Base-by-base conservation (phyloP, 1,140 invertebrate genomes). In the Drosophila tsacasi region DNA sequence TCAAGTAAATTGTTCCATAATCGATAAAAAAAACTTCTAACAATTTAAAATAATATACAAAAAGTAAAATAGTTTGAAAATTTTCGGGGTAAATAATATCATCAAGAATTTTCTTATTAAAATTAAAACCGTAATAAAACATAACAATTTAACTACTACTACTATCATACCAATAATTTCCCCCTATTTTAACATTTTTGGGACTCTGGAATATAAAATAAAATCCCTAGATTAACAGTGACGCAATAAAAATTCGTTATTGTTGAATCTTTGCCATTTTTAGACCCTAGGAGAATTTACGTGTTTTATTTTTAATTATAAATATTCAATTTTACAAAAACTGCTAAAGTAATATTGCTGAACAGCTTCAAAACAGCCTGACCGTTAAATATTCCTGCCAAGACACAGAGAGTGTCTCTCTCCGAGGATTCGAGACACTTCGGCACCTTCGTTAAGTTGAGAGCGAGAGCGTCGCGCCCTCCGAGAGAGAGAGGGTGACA, bases 141-240 rank as follows among this genome's bases (percentile, higher is more conserved):
- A 23, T 46, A 23, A 21, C 2, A 23, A 13, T 42, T 19, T 46
- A 3, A 21, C 12, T 21, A 46, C 12, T 13, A 12, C 10, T 32
- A 10, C 1, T 5, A n/a, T 10, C 47, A 10, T 27, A n/a, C 12
- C 17, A 50, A 50, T 19, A 50, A 30, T 35, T 55, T 71, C 67
- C 67, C 72, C 3, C 0, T 75, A 75, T 75, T 63, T 49, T 55
- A 27, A 63, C 72, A 73, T 47, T 42, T 47, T 74, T 75, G 58
- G 68, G 72, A 75, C 72, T 10, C 12, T 10, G 5, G 0, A 35
- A 8, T 63, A 9, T 25, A 10, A 17, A 37, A 21, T 13, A 3
- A 7, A 25, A 13, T 25, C 1, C 47, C 17, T 12, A 40, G 15
- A 39, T 3, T 25, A 37, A 19, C 23, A 40, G 15, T 58, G 2